Conservation (phyloP, 2,113 vertebrate species). For the Phalacrocorax brasilianus region DNA sequence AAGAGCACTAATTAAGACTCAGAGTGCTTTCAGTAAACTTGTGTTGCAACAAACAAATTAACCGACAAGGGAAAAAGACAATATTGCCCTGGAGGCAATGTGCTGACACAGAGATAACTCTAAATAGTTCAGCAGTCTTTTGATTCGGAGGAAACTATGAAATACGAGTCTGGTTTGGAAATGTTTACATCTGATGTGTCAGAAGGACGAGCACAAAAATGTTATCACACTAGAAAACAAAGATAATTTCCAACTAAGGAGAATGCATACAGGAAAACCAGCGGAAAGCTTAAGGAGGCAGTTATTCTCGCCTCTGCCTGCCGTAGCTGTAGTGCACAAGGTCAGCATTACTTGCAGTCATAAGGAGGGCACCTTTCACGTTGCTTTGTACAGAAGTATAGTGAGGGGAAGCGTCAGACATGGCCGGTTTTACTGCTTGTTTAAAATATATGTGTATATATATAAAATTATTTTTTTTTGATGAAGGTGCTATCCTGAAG, state of each 20-base stretch:
- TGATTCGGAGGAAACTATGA: constrained; percentile 14
- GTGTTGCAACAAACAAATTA: constrained; percentile 52
- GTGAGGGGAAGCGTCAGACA: neutral
- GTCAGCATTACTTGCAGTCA: rapidly evolving
- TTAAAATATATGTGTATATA: neutral
- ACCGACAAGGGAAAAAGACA: constrained; percentile 15
- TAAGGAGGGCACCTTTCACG: rapidly evolving
- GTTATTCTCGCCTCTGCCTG: neutral
- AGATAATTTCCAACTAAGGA: neutral
- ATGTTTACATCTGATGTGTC: neutral
- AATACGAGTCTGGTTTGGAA: neutral
- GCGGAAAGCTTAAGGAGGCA: neutral
- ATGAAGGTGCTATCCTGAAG: neutral
- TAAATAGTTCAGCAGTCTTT: neutral
- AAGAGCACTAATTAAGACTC: constrained; percentile 46
- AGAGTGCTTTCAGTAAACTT: constrained; percentile 43
- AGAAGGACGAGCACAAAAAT: constrained; percentile 25
- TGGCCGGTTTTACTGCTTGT: neutral
- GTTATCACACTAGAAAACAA: neutral
- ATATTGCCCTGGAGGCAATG: neutral
- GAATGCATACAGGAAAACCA: neutral
- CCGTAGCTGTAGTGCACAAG: rapidly evolving
- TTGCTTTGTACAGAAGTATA: no score
- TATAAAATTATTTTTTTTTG: neutral
- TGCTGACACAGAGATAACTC: constrained; percentile 37